Base-by-base conservation (phyloP, 2,888 invertebrate genomes). In the Sesamia inferens region DNA sequence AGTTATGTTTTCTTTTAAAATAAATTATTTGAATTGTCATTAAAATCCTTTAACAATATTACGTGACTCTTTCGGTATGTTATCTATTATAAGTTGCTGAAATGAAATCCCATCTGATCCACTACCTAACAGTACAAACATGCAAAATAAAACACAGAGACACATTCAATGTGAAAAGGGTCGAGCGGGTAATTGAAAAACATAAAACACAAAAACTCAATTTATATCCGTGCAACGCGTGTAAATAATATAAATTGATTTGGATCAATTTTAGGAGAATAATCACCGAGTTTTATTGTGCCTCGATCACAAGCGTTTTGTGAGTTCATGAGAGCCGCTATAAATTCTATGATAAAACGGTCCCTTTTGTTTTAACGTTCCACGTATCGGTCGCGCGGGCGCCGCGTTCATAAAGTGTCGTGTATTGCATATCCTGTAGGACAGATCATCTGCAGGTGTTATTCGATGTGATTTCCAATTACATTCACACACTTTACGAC, bases 291-390 rank as follows among this genome's bases (percentile, higher is more conserved):
- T 87, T 92, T 92, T 91, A 92, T 90, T 88, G 86, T 85, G 85
- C 79, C 79, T 87, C 88, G 89, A 90, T 92, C 90, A 89, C 91
- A 90, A 90, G 91, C 85, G 82, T 84, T 83, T 83, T 85, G 84
- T 88, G 92, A 92, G 91, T 92, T 91, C 90, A 93, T 93, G 92
- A 93, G 90, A 88, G 89, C 84, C 78, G 88, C 85, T 51, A 75
- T 84, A 81, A 84, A 81, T 81, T 72, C 88, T 87, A 89, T 86
- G 89, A 88, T 88, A 90, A 91, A 93, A 88, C 88, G 90, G 90
- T 90, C 88, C 88, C 88, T 86, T 85, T 87, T 85, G 84, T 87
- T 92, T 90, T 88, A 90, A 84, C 84, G 83, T 79, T 68, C 74
- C n/a, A 75, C 72, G 71, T 63, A 64, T 16, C 54, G 58, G 19